Percentiles rank a stretch among this genome's conserved stretches.
Evolutionary conservation across 2,113 vertebrate species (phyloP).

Genomic region (Litocranius walleri): DNA sequence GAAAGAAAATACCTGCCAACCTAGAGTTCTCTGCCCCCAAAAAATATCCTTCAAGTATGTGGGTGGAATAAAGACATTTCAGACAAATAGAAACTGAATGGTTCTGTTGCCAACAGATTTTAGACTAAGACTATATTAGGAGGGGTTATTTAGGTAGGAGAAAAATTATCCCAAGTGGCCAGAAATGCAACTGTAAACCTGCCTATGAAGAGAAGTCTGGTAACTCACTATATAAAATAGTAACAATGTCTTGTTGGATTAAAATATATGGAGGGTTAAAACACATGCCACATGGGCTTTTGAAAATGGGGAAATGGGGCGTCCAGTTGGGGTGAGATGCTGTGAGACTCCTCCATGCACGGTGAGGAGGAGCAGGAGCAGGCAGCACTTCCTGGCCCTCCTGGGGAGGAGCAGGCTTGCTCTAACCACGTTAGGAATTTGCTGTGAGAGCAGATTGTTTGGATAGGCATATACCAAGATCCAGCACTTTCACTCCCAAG

Average conservation of each 20-base stretch:
- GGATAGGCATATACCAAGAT: too few species aligned
- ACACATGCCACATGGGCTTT: neutral
- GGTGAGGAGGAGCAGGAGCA: neutral
- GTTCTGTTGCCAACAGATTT: neutral
- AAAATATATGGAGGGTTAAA: neutral
- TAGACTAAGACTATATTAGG: neutral
- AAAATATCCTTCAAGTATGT: neutral
- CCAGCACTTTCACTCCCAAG: neutral
- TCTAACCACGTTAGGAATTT: neutral
- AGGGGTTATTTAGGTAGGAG: neutral
- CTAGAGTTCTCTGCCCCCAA: neutral
- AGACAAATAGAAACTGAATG: neutral
- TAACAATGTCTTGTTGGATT: neutral
- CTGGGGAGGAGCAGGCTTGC: neutral
- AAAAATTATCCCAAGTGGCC: neutral
- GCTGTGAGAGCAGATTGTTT: neutral
- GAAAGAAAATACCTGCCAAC: neutral
- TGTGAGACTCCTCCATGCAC: rapidly evolving
- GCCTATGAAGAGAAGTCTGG: neutral
- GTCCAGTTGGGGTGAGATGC: neutral
- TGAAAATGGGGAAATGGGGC: neutral
- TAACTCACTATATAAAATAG: neutral
- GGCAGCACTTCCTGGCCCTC: neutral
- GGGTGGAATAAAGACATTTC: neutral
- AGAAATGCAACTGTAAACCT: conserved; percentile 1